Evolutionary conservation across 2,888 invertebrate species (phyloP), one percentile per base, ranked within the genome.

Genomic region (Leistus spinibarbis): DNA sequence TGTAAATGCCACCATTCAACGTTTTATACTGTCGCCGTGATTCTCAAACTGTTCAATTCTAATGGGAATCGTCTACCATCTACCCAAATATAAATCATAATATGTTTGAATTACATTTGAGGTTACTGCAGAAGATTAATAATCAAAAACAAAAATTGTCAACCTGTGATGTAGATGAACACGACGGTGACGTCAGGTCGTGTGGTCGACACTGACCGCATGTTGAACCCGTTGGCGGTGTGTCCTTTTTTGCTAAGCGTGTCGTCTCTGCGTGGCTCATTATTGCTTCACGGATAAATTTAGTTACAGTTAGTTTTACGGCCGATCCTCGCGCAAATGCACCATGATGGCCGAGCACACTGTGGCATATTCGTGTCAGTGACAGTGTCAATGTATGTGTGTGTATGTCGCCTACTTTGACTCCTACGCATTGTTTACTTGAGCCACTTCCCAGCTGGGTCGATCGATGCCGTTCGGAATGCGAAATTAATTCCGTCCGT

Each of bases 381-480:
- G 40, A 40, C 40, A 40, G 5, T 40, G 40, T 40, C 40, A 40
- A 7, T 40, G 40, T 40, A 7, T 40, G 40, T 40, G 10, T 40
- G 40, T 40, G 40, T 40, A 40, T 63, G 70, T 66, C 72, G 72
- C 72, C 72, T 72, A 72, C 72, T 72, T 65, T 27, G 20, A 40
- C 65, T 56, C 65, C 72, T 56, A 72, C 72, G 72, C 66, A 72
- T 72, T 72, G 65, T 72, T 72, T 72, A 72, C 65, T 66, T 72
- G 72, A 63, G 60, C 72, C 65, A 72, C 72, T 72, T 72, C 72
- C 40, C 65, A 72, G 24, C 64, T 10, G 19, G 60, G 22, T 22
- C 65, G 40, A 66, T 65, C 56, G 27, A 27, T 65, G 72, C 27
- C 72, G 24, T 20, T n/a, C 64, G n/a, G 64, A 64, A 64, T 64